Base-by-base conservation (phyloP, 2,797 vertebrate genomes). In the Gila robusta region DNA sequence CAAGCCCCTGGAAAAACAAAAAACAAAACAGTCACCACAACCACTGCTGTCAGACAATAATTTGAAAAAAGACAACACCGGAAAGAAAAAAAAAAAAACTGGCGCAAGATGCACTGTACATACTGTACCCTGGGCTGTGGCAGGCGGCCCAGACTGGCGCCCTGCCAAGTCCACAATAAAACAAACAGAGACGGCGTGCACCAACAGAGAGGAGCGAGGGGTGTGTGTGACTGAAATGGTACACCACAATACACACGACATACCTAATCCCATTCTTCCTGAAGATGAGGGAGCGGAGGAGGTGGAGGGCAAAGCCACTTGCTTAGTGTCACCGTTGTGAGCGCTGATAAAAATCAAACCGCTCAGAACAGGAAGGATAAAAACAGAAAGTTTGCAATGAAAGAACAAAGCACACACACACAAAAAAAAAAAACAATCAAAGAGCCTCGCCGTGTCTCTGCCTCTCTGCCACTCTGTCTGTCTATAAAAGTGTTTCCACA, bases 121-220 rank as follows among this genome's bases (percentile, higher is more conserved):
- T 98, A 99, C 98, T 99, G 98, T 99, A 99, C 98, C 97, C 96
- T 95, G 94, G 93, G 94, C 86, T 87, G 95, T 98, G 98, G 97
- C 97, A 91, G 87, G 35, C 85, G n/a, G 97, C 97, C 96, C 97
- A 96, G 96, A 90, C 88, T 95, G 97, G 97, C 94, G 0, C n/a
- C 0, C 80, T 1, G 97, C 97, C 98, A 98, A 91, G 85, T 67
- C 92, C 92, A 95, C 95, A 94, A 94, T 95, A 96, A 93, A 94
- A 97, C 96, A 97, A 96, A 96, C 96, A 88, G 93, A 94, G 94
- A 81, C 81, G 79, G 89, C 88, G 82, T 83, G 92, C 94, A 94
- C 92, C 92, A 92, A 93, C 91, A 81, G 87, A 91, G 84, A 88
- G 83, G 81, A 85, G 85, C 72, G 41, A 14, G 79, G 83, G 79